Evolutionary conservation across 2,888 invertebrate species (phyloP).

Genomic region (Cantharis nigra): DNA sequence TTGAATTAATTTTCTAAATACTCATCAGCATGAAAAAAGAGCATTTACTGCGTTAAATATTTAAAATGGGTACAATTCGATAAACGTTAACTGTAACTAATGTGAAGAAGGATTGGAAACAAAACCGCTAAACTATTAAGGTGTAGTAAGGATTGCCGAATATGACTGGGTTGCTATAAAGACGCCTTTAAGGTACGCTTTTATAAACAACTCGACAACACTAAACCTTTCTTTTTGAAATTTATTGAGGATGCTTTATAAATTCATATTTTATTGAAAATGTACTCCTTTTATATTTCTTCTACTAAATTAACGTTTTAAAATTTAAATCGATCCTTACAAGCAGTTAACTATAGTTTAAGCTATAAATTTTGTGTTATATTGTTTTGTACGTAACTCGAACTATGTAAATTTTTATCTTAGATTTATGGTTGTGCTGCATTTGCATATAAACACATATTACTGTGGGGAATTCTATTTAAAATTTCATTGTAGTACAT

Average conservation of each 20-base stretch:
- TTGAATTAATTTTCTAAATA: neutral
- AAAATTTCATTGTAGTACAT: neutral
- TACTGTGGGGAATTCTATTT: neutral
- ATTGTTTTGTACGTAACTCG: neutral
- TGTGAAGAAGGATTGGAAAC: neutral
- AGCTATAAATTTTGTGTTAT: neutral
- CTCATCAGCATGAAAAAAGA: neutral
- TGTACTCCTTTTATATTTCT: neutral
- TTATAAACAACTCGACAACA: neutral
- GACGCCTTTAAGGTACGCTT: neutral
- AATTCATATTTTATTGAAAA: neutral
- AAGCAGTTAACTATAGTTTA: neutral
- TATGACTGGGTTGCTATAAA: neutral
- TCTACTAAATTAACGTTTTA: neutral
- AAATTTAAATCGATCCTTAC: neutral
- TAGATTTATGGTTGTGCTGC: neutral
- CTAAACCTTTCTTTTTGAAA: neutral
- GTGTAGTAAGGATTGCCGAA: neutral
- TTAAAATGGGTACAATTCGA: neutral
- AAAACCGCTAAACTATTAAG: neutral
- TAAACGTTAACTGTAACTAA: neutral
- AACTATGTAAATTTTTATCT: neutral
- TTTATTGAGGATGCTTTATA: neutral
- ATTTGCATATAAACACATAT: neutral
- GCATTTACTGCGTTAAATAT: neutral